These are phyloP conservation scores for Lasioglossum morio DNA, from an alignment of 2,888 invertebrate species.

Conservation along the genomic window DNA sequence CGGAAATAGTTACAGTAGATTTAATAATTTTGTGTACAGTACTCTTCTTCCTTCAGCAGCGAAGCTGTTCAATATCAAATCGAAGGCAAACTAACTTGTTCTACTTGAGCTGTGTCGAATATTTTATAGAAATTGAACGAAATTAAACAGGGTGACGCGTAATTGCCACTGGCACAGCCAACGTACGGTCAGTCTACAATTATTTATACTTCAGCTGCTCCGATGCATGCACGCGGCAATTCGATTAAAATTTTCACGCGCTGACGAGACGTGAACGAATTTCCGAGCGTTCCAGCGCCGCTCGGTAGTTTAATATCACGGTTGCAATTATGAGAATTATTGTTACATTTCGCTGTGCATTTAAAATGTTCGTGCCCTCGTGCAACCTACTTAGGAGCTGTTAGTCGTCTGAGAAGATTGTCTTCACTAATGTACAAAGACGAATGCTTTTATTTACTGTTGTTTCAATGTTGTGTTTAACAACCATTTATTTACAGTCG, in stretches of 20 bases:
- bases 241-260: slow-evolving; percentile 64
- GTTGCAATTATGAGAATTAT: slow-evolving; percentile 33
- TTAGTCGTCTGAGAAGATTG: not conserved
- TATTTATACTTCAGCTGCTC: slow-evolving; percentile 56
- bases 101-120: not conserved
- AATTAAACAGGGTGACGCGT: slow-evolving; percentile 34
- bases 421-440: not conserved
- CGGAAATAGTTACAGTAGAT: not conserved
- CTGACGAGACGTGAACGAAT: slow-evolving; percentile 53
- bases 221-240: slow-evolving; percentile 37
- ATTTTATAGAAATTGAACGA: slow-evolving; percentile 35
- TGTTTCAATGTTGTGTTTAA: no score
- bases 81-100: not conserved
- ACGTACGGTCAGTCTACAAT: slow-evolving; percentile 43
- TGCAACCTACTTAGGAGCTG: not conserved
- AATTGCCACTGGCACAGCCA: slow-evolving; percentile 30
- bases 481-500: no score
- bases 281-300: slow-evolving; percentile 30
- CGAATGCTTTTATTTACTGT: not conserved
- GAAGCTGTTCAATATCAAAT: not conserved
- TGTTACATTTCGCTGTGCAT: slow-evolving; percentile 19
- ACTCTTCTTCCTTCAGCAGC: not conserved
- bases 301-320: slow-evolving; percentile 33
- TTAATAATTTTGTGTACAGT: not conserved
- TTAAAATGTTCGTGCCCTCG: slow-evolving; percentile 18